Evolutionary conservation across 2,888 invertebrate genomes (phyloP).

Genomic region (Morpho achilles): DNA sequence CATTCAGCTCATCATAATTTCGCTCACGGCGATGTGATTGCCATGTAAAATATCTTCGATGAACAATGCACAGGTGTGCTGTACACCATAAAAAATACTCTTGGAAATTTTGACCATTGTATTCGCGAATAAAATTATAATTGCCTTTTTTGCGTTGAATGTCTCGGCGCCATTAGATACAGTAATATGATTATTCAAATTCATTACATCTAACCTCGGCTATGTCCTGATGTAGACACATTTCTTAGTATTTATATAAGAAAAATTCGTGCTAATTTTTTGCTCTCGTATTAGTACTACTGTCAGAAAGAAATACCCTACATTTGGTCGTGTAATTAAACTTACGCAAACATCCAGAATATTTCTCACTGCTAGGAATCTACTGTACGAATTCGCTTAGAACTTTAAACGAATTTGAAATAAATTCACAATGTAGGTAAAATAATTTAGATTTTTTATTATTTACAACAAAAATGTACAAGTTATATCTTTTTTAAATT

Average conservation of each 20-base stretch:
- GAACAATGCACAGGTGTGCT: slow-evolving; percentile 81
- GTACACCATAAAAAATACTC: slow-evolving; percentile 46
- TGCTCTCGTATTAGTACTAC: background rate
- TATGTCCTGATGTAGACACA: slow-evolving; percentile 14
- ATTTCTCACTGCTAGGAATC: background rate
- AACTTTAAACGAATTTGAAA: background rate
- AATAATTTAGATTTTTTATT: too few species aligned
- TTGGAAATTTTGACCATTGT: slow-evolving; percentile 55
- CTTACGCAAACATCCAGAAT: slow-evolving; percentile 3
- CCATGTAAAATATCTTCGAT: slow-evolving; percentile 40
- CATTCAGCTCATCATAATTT: slow-evolving; percentile 33
- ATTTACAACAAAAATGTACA: too few species aligned
- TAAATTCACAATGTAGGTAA: too few species aligned
- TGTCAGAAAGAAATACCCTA: background rate
- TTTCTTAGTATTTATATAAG: slow-evolving; percentile 11
- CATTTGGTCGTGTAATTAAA: background rate
- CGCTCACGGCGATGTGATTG: slow-evolving; percentile 31
- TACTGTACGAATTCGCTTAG: background rate
- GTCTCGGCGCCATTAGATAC: slow-evolving; percentile 20
- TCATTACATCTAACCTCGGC: slow-evolving; percentile 9
- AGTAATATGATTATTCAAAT: slow-evolving; percentile 20
- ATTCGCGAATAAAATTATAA: slow-evolving; percentile 56
- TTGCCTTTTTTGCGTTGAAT: slow-evolving; percentile 27
- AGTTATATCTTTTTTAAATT: too few species aligned
- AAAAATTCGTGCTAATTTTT: slow-evolving; percentile 9